Conservation (phyloP, 1,140 invertebrate genomes). For the Pseudomyrmex gracilis region DNA sequence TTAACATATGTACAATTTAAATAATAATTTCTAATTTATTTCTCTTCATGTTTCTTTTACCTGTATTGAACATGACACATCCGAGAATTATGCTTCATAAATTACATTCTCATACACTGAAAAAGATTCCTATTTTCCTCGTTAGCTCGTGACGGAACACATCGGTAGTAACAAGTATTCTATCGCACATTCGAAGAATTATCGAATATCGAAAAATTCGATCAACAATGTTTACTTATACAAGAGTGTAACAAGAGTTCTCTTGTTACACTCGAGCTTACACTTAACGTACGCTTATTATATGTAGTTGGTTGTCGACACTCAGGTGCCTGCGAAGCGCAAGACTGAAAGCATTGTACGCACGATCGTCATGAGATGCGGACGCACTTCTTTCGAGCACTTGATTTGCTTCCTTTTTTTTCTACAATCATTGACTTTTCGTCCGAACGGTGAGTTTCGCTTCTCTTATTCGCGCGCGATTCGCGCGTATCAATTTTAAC, state of each 20-base stretch:
- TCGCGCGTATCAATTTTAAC: no score
- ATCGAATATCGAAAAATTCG: no score
- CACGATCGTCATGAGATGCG: conserved; percentile 38
- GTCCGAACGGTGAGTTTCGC: conserved; percentile 21
- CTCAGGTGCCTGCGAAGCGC: conserved; percentile 23
- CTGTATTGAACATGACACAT: no score
- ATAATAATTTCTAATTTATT: no score
- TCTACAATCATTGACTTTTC: background rate
- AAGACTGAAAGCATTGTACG: conserved; percentile 2
- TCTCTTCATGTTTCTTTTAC: no score
- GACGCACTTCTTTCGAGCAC: background rate
- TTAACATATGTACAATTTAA: no score
- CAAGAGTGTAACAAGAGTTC: background rate
- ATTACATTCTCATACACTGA: no score
- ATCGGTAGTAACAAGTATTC: conserved; percentile 9
- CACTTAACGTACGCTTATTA: conserved; percentile 15
- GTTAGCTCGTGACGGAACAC: background rate
- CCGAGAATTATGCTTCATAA: no score
- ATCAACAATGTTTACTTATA: conserved; percentile 40
- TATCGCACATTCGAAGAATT: no score
- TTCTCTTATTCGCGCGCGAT: no score
- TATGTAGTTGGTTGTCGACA: conserved; percentile 2
- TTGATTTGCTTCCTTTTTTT: conserved; percentile 18
- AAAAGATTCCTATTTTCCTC: no score
- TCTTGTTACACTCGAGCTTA: conserved; percentile 48